phyloP scores from a whole-genome alignment of 1,140 invertebrate genomes.

The Penaeus japonicus region DNA sequence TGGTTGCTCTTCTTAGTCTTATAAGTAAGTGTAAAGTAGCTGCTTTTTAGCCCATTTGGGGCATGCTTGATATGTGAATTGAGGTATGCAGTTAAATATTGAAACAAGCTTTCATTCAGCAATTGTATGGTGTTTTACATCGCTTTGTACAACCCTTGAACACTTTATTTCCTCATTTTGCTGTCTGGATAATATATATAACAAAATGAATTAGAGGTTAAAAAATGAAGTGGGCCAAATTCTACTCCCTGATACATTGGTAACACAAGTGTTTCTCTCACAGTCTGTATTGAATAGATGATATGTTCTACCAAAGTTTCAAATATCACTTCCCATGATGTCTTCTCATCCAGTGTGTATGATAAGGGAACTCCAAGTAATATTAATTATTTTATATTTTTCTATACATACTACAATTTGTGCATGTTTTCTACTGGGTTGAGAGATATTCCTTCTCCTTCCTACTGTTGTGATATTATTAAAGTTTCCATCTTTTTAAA shows the following conservation, averaged over 20 bases:
- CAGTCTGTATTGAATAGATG: no score
- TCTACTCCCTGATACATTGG: no score
- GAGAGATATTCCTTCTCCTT: background rate
- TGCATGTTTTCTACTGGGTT: constrained; percentile 48
- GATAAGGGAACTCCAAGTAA: constrained; percentile 17
- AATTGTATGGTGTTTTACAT: background rate
- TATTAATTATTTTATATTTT: constrained; percentile 54
- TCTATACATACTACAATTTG: constrained; percentile 35
- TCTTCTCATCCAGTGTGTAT: constrained; percentile 38
- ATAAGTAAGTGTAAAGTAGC: no score
- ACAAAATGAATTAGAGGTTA: no score
- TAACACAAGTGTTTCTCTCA: no score
- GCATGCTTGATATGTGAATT: no score
- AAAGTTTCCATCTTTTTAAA: constrained; percentile 8
- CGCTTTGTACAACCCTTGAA: background rate
- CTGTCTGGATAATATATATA: no score
- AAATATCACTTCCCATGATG: constrained; percentile 34
- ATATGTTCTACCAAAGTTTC: no score
- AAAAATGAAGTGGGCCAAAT: no score
- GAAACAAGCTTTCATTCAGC: background rate
- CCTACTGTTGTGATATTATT: constrained; percentile 25
- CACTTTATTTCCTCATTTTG: background rate
- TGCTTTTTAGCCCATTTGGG: no score
- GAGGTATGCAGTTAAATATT: no score
- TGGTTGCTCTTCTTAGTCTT: background rate